Conservation (phyloP, 2,888 invertebrate genomes). For the Linyphia triangularis region DNA sequence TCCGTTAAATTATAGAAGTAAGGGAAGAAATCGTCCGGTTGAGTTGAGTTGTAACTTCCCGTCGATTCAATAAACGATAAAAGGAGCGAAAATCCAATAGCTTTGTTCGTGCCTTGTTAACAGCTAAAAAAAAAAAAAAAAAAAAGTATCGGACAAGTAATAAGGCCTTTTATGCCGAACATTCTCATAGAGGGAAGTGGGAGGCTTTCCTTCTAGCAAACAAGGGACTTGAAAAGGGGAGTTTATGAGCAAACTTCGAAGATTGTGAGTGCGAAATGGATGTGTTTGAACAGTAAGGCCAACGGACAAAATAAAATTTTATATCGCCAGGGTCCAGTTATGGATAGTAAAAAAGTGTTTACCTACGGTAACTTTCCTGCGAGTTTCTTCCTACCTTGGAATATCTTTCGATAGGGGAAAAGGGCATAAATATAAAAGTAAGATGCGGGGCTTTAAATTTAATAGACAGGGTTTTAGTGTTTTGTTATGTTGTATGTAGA, state of each 20-base stretch:
- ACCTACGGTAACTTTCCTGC: neutral
- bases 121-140: slow-evolving; percentile 55
- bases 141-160: slow-evolving; percentile 66
- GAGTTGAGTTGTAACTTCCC: slow-evolving; percentile 53
- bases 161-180: slow-evolving; percentile 67
- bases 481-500: neutral
- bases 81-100: slow-evolving; percentile 65
- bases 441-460: neutral
- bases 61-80: slow-evolving; percentile 69
- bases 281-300: slow-evolving; percentile 17
- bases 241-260: slow-evolving; percentile 31
- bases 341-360: slow-evolving; percentile 39
- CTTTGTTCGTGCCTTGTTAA: slow-evolving; percentile 72
- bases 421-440: neutral
- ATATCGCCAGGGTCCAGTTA: slow-evolving; percentile 43
- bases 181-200: slow-evolving; percentile 19
- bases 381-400: neutral
- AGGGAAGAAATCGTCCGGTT: neutral
- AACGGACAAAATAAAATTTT: slow-evolving; percentile 49
- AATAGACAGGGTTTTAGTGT: neutral
- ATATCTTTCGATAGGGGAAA: neutral
- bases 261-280: slow-evolving; percentile 40
- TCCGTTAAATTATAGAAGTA: neutral
- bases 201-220: neutral
- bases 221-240: neutral